These are phyloP conservation scores for Phyllotreta striolata DNA, from an alignment of 2,888 invertebrate species.

Conservation along the genomic window DNA sequence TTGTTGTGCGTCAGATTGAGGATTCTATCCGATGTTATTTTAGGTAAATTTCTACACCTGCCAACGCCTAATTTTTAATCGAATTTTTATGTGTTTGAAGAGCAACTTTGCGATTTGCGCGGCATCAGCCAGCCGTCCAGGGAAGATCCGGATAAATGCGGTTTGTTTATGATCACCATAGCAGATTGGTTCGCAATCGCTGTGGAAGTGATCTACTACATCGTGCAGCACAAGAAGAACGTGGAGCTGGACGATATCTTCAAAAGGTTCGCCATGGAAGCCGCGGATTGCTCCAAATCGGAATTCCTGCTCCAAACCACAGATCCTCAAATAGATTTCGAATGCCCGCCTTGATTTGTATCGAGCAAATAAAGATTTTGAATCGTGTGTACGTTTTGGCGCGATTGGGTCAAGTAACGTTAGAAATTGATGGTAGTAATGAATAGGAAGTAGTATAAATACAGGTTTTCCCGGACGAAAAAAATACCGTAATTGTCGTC, in stretches of 20 bases:
- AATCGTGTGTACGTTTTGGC: too few relatives aligned
- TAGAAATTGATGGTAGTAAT: too few relatives aligned
- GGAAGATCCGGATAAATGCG: constrained; percentile 44
- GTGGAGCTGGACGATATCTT: constrained; percentile 50
- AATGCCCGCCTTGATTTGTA: too few relatives aligned
- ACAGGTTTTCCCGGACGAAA: constrained; percentile 24
- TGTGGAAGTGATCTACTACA: constrained; percentile 56
- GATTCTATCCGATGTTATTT: constrained; percentile 66
- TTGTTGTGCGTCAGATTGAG: constrained; percentile 66
- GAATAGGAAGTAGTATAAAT: constrained; percentile 27
- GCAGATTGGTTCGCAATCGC: constrained; percentile 59
- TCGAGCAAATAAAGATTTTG: too few relatives aligned
- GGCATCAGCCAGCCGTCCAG: constrained; percentile 86
- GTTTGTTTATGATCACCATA: constrained; percentile 52
- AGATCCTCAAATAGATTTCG: too few relatives aligned
- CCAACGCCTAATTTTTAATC: not conserved
- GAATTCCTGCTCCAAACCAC: too few relatives aligned
- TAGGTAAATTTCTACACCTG: too few relatives aligned
- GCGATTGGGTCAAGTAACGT: too few relatives aligned
- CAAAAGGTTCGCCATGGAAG: constrained; percentile 30
- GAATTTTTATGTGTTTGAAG: too few relatives aligned
- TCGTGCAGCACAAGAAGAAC: constrained; percentile 55
- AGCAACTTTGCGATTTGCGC: constrained; percentile 70
- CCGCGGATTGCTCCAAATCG: constrained; percentile 1
- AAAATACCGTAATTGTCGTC: constrained; percentile 26